These are phyloP conservation scores for Xerus rutilus DNA, from an alignment of 2,797 vertebrate species.

Conservation along the genomic window DNA sequence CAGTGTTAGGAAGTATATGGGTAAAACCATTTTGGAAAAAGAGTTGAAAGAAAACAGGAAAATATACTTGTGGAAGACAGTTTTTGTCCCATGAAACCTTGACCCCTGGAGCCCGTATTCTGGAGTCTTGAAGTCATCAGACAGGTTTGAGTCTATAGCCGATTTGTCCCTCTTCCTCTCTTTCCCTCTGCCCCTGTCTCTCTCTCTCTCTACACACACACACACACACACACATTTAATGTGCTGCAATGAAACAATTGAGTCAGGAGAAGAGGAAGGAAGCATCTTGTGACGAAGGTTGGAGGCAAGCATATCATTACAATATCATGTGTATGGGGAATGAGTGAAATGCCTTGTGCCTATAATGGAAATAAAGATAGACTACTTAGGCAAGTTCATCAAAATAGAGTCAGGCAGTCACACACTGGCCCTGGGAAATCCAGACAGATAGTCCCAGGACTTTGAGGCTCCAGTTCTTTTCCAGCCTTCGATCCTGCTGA, in stretches of 20 bases:
- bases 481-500: background rate
- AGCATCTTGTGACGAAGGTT: background rate
- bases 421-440: background rate
- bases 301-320: background rate
- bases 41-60: background rate
- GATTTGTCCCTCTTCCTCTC: background rate
- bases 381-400: background rate
- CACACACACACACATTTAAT: background rate
- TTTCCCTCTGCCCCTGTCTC: fast-evolving
- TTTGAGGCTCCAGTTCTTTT: background rate
- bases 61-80: background rate
- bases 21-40: conserved; percentile 31
- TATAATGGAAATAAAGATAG: background rate
- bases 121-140: background rate
- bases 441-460: background rate
- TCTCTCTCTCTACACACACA: background rate
- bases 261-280: background rate
- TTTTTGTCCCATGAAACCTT: background rate
- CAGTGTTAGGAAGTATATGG: background rate
- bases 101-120: background rate
- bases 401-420: background rate
- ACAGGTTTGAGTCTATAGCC: background rate
- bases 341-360: background rate
- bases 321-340: background rate
- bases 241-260: background rate